Conservation (phyloP, 2,113 vertebrate species). For the Centrocercus urophasianus region DNA sequence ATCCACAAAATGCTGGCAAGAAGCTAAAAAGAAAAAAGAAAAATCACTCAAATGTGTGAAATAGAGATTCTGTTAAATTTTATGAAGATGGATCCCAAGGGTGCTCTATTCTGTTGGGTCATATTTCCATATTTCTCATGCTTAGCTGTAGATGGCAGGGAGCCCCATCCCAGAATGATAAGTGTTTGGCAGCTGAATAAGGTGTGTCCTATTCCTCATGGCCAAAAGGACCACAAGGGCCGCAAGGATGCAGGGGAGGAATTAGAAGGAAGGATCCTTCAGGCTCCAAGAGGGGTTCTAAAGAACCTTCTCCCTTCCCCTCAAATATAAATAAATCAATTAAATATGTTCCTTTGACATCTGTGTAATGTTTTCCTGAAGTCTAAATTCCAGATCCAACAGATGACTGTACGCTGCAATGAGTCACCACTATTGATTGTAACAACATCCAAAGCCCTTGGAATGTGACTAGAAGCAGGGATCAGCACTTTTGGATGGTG, state of each 20-base stretch:
- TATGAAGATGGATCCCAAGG: not conserved
- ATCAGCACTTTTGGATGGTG: conserved; percentile 42
- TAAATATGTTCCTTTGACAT: conserved; percentile 46
- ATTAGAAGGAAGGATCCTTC: not conserved
- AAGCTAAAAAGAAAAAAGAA: not conserved
- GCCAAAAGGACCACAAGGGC: conserved; percentile 62
- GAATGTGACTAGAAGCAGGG: conserved; percentile 39
- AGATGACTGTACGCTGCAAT: conserved; percentile 49
- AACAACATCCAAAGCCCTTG: conserved; percentile 37
- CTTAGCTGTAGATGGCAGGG: not conserved
- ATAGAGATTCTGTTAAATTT: not conserved
- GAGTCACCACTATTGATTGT: conserved; percentile 4
- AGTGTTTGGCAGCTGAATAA: conserved; percentile 7
- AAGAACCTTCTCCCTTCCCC: not conserved
- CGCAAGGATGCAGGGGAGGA: conserved; percentile 55
- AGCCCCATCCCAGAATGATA: not conserved
- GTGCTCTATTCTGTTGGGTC: not conserved
- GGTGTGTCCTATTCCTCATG: not conserved
- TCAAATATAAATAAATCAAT: conserved; percentile 46
- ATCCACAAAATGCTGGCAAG: not conserved
- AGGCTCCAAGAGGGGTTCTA: conserved; percentile 18
- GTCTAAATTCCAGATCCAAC: conserved; percentile 21
- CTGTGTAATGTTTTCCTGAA: not conserved
- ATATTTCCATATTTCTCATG: not conserved
- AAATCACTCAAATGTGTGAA: not conserved